Conservation (phyloP, 2,888 invertebrate genomes). For the Leptura quadrifasciata region DNA sequence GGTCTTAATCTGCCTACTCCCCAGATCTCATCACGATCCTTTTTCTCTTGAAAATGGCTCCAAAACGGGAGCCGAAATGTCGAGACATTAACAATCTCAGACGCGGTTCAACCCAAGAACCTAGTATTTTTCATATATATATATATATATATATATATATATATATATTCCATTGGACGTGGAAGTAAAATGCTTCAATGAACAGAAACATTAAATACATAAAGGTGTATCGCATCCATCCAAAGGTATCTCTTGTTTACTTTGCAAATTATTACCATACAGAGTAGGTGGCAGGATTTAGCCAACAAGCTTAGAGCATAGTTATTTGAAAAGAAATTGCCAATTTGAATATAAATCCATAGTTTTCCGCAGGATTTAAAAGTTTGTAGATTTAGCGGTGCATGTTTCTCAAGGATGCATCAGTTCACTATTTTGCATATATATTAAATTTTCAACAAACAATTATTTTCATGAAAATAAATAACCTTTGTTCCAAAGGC, state of each 20-base stretch:
- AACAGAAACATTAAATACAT: too few relatives aligned
- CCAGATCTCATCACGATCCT: too few relatives aligned
- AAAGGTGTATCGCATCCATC: neutral
- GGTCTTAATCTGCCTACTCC: too few relatives aligned
- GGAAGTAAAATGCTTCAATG: too few relatives aligned
- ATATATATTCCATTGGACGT: too few relatives aligned
- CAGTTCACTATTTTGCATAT: constrained; percentile 51
- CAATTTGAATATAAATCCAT: constrained; percentile 57
- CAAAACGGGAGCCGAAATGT: too few relatives aligned
- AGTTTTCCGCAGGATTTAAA: constrained; percentile 50
- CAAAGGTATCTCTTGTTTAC: neutral
- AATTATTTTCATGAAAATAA: constrained; percentile 42
- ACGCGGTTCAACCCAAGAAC: too few relatives aligned
- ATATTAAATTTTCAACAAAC: constrained; percentile 50
- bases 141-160: too few relatives aligned
- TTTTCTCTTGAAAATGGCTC: too few relatives aligned
- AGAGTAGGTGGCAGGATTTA: constrained; percentile 42
- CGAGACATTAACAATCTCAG: too few relatives aligned
- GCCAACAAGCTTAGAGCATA: constrained; percentile 37
- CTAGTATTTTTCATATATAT: too few relatives aligned
- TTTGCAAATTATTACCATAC: constrained; percentile 39
- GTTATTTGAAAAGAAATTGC: constrained; percentile 53
- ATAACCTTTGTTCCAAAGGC: constrained; percentile 25
- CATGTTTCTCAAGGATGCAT: constrained; percentile 36
- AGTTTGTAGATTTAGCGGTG: constrained; percentile 44